phyloP scores from a whole-genome alignment of 1,140 invertebrate species.

The Drosophila novamexicana region DNA sequence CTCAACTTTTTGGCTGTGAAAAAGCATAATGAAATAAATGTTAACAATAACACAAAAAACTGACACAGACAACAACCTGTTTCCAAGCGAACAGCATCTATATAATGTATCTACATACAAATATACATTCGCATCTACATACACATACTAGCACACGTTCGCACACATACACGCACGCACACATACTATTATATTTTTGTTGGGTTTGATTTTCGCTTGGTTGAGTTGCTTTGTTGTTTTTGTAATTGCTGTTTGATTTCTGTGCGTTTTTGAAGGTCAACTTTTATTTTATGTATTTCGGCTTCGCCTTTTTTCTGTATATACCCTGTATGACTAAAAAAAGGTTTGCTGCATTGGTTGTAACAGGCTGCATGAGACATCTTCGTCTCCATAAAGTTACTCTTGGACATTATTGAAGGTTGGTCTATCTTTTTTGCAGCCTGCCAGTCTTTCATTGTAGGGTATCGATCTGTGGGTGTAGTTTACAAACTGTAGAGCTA shows the following conservation, averaged over 20 bases:
- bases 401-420: no score
- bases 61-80: conserved; percentile 48
- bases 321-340: conserved; percentile 1
- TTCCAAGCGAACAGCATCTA: conserved; percentile 38
- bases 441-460: no score
- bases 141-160: neutral
- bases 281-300: conserved; percentile 60
- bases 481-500: no score
- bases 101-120: conserved; percentile 20
- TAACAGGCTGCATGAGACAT: no score
- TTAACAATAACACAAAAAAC: conserved; percentile 68
- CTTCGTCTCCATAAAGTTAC: no score
- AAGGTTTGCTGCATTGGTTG: no score
- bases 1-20: conserved; percentile 60
- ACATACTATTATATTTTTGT: neutral
- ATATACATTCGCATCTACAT: conserved; percentile 8
- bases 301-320: conserved; percentile 7
- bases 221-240: conserved; percentile 58
- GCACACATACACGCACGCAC: neutral
- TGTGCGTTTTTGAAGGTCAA: conserved; percentile 79
- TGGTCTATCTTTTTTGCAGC: no score
- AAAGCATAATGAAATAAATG: conserved; percentile 77
- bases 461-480: no score
- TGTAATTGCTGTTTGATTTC: conserved; percentile 67
- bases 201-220: conserved; percentile 68